A percentile compares a stretch with the other conserved stretches of the same genome.
Evolutionary conservation across 2,888 invertebrate species (phyloP).

Genomic region (Luperina nickerlii): DNA sequence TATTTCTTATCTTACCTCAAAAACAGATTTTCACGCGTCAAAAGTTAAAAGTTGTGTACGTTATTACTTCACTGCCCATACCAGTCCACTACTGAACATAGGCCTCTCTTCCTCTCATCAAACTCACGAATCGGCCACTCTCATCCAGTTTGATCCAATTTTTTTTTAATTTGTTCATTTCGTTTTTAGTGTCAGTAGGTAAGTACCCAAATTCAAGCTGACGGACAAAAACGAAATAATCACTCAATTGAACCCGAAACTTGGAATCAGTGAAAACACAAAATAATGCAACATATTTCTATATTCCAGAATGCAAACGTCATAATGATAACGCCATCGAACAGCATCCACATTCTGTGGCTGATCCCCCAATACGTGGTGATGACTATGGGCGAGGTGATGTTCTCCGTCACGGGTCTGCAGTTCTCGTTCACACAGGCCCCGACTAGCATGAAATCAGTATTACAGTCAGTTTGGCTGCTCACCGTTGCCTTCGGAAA

Average conservation of each 20-base stretch:
- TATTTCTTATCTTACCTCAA: background rate
- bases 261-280: background rate
- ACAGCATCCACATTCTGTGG: conserved; percentile 95
- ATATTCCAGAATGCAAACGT: conserved; percentile 75
- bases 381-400: conserved; percentile 97
- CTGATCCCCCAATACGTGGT: conserved; percentile 97
- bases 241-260: background rate
- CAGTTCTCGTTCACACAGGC: conserved; percentile 99
- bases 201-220: background rate
- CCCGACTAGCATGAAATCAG: conserved; percentile 97
- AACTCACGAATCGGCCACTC: background rate
- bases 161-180: background rate
- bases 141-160: background rate
- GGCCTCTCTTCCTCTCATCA: background rate
- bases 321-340: conserved; percentile 91
- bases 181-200: background rate
- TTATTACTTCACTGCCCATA: background rate
- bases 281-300: background rate
- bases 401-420: conserved; percentile 98
- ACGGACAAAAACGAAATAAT: background rate
- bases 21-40: background rate
- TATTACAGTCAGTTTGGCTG: conserved; percentile 97
- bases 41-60: background rate
- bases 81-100: no score
- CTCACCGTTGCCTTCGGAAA: conserved; percentile 98